Base-by-base conservation (phyloP, 2,888 invertebrate genomes). In the Rugalucina vietnamica region DNA sequence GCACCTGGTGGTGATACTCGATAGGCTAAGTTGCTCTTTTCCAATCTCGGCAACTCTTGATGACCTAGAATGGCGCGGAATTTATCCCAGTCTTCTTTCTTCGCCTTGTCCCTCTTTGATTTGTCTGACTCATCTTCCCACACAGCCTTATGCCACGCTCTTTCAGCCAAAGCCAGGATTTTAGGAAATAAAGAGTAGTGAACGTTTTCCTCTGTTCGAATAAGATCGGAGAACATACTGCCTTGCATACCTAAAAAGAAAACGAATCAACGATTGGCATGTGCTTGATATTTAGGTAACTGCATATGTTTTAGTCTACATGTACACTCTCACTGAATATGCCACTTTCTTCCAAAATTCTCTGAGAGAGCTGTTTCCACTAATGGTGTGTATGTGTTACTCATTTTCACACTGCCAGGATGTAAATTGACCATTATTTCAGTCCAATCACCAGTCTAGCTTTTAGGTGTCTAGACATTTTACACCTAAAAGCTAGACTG, bases 61-160 rank as follows among this genome's bases (percentile, higher is more conserved):
- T 91, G 85, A 8, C 92, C 92, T 18, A 93, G 79, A 18, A 89
- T 88, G 83, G 91, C 91, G 43, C 91, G 90, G 65, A 93, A 93
- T 1, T 65, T 71, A 24, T 82, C 84, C 91, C 91, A 93, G 71
- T 92, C 92, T 2, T 39, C 36, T 21, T 89, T 77, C 27, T 84
- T 69, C 5, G 72, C 34, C 2, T 78, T 34, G 12, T 81, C 80
- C n/a, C 90, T 80, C 10, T 77, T 65, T 0, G 21, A 37, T 8
- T 85, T 83, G 27, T 88, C 79, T 14, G 73, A 10, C 8, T 82
- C 77, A 14, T 81, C 78, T 83, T 94, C 93, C 94, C 94, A 94
- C n/a, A 84, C 21, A 34, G 92, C 92, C 69, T 90, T 90, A 75
- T 94, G 93, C 94, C 94, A 94, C 0, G 91, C 90, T 27, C 93